Percentiles rank a stretch among this genome's conserved stretches.
These are phyloP conservation scores for human (Homo sapiens) DNA, from an alignment of 2,113 vertebrate genomes.

Conservation along the genomic window DNA sequence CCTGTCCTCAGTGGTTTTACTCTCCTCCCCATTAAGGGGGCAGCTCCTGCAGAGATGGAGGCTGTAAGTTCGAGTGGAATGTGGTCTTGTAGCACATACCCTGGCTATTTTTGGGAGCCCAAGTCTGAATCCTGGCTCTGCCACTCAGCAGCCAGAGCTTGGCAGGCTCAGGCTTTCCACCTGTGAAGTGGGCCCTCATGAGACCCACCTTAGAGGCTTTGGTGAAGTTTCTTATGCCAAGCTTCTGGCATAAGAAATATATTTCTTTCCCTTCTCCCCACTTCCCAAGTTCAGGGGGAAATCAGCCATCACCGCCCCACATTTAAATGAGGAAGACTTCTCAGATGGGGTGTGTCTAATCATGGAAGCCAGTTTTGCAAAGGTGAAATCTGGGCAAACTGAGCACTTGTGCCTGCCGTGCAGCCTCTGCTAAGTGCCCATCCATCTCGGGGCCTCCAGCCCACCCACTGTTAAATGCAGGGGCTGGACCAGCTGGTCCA, in stretches of 20 bases:
- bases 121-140: neutral
- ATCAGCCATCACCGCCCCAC: neutral
- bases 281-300: no score
- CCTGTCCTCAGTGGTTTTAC: neutral
- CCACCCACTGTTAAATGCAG: neutral
- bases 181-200: neutral
- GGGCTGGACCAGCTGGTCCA: neutral
- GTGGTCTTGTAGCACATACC: accelerated
- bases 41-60: accelerated
- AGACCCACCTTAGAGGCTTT: neutral
- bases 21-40: neutral
- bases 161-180: neutral
- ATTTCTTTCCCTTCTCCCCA: neutral
- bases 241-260: neutral
- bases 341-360: neutral
- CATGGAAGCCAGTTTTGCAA: neutral
- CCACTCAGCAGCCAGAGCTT: neutral
- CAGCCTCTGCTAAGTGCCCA: neutral
- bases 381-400: neutral
- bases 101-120: neutral
- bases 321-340: neutral
- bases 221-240: neutral
- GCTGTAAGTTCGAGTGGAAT: accelerated
- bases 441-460: neutral
- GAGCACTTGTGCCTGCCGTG: no score